Base-by-base conservation (phyloP, 2,113 vertebrate genomes). In the Macrotis lagotis region DNA sequence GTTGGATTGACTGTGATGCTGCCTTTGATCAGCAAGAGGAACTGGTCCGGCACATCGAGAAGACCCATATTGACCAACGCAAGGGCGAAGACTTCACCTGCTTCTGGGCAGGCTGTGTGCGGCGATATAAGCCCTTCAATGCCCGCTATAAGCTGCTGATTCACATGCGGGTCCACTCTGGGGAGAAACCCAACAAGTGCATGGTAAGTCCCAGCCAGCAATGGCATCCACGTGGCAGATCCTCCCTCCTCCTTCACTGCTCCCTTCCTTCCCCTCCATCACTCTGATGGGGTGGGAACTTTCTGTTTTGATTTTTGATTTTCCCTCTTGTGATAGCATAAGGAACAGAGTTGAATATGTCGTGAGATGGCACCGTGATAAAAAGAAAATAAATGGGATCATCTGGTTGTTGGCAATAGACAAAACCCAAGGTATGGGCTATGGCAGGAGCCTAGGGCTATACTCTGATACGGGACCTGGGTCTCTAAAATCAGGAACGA, bases 21-120 rank as follows among this genome's bases (percentile, higher is more conserved):
- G 98, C 99, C 14, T 99, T 99, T 0, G 99, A 99, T 96, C 99
- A 99, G 97, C 99, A 99, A 99, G 99, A 99, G 44, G 99, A 99
- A 98, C 99, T 99, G 97, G 99, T 99, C 97, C 99, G 99, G 97
- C 99, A 99, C 98, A 99, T 99, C 94, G 99, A 99, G 98, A 99
- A 99, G 98, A 99, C 99, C 90, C 99, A 99, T 98, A 99, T 99
- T 1, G 99, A 99, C 98, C 99, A 99, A 98, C 98, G 99, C 97
- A 99, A 99, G 98, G 99, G 99, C 28, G 99, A 99, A 97, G 99
- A 99, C 98, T 99, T 99, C 98, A 99, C 99, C 97, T 99, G 99
- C 98, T 99, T 99, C 98, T 99, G 99, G 99, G 99, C 99, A 0
- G 99, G 99, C 96, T 99, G 99, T 47, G 99, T 99, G 96, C 99